A percentile compares a stretch with the other conserved stretches of the same genome.
Conservation (phyloP, 2,888 invertebrate species). For the Parnassius smintheus region DNA sequence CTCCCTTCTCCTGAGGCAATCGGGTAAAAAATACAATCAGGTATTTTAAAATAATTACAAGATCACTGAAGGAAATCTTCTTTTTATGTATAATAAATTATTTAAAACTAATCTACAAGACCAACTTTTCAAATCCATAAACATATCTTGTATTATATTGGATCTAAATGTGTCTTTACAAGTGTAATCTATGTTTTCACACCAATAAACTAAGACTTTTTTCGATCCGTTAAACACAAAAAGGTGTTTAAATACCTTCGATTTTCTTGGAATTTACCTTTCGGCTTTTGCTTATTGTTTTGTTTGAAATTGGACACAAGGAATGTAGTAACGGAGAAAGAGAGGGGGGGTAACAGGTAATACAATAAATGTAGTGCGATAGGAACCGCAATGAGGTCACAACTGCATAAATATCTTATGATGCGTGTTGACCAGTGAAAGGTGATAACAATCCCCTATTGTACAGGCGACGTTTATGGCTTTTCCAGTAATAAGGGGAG, state of each 20-base stretch:
- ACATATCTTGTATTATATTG: too few species aligned
- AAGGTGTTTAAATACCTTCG: conserved; percentile 14
- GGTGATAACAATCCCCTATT: conserved; percentile 19
- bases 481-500: not conserved
- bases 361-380: conserved; percentile 11
- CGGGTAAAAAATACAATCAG: too few species aligned
- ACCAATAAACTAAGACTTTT: conserved; percentile 16
- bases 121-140: too few species aligned
- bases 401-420: conserved; percentile 13
- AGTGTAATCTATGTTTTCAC: conserved; percentile 4
- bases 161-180: not conserved
- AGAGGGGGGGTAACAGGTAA: conserved; percentile 7
- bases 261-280: conserved; percentile 21
- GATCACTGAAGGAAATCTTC: too few species aligned
- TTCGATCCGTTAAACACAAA: conserved; percentile 18
- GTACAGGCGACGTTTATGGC: conserved; percentile 17
- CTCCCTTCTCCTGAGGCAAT: too few species aligned
- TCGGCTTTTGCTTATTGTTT: conserved; percentile 15
- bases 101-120: too few species aligned
- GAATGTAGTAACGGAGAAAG: not conserved
- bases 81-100: too few species aligned
- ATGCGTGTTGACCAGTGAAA: conserved; percentile 6
- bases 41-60: too few species aligned
- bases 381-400: conserved; percentile 20
- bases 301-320: conserved; percentile 13